phyloP scores from a whole-genome alignment of 2,888 invertebrate genomes.

The Parnassius glacialis region DNA sequence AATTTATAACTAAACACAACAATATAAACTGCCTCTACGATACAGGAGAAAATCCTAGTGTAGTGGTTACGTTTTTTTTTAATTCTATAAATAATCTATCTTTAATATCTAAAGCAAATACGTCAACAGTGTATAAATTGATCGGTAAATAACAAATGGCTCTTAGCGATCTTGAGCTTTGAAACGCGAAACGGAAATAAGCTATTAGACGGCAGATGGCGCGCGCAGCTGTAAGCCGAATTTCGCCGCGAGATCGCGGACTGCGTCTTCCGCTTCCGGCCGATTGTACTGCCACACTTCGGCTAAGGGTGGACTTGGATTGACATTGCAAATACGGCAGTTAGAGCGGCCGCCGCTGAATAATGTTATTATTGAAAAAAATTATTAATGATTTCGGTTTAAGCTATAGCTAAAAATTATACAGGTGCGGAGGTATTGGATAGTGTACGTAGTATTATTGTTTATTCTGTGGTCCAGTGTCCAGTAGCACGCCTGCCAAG shows the following conservation, averaged over 20 bases:
- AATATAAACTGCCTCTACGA: too few species aligned
- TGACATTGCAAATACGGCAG: slow-evolving; percentile 39
- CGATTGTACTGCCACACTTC: slow-evolving; percentile 63
- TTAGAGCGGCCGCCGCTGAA: background rate
- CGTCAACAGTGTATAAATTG: slow-evolving; percentile 1
- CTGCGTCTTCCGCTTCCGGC: slow-evolving; percentile 78
- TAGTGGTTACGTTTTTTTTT: too few species aligned
- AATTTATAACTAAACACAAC: too few species aligned
- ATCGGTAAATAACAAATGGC: slow-evolving; percentile 11
- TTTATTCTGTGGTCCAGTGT: too few species aligned
- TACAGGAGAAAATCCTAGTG: too few species aligned
- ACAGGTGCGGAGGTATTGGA: too few species aligned
- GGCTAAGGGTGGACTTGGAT: slow-evolving; percentile 63
- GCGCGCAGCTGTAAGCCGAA: slow-evolving; percentile 73
- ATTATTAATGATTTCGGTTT: too few species aligned
- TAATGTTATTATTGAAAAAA: background rate
- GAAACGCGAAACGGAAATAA: slow-evolving; percentile 66
- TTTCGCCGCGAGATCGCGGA: slow-evolving; percentile 77
- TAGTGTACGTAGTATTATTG: too few species aligned
- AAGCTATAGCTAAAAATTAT: too few species aligned
- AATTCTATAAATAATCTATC: too few species aligned
- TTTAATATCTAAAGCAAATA: background rate
- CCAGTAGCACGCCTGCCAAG: too few species aligned
- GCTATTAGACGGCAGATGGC: slow-evolving; percentile 72
- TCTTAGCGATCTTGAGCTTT: slow-evolving; percentile 40